These are phyloP conservation scores for Torymus aiolomorphi DNA, from an alignment of 2,888 invertebrate species.

Conservation along the genomic window DNA sequence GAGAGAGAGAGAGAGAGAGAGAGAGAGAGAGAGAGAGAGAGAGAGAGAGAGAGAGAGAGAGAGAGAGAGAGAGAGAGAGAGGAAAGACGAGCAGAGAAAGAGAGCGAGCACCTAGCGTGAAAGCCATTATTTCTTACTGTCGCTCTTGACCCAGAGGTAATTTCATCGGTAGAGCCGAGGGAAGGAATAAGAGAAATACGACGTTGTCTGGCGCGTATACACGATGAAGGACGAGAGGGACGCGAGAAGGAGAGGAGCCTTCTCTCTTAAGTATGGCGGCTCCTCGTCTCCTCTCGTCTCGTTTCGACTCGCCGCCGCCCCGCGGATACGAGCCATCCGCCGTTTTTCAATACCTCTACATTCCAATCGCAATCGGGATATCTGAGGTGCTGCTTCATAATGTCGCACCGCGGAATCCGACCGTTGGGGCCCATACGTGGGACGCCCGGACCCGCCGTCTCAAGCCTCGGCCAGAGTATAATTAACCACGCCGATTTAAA, in stretches of 20 bases:
- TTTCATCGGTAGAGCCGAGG: constrained; percentile 61
- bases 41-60: constrained; percentile 33
- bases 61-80: constrained; percentile 4
- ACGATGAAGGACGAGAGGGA: constrained; percentile 12
- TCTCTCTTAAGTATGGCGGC: not conserved
- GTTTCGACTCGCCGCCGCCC: not conserved
- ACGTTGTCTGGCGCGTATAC: no score
- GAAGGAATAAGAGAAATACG: not conserved
- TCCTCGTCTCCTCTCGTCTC: not conserved
- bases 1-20: not conserved
- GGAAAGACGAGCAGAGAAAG: not conserved
- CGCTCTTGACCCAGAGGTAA: constrained; percentile 61
- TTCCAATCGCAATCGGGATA: constrained; percentile 31
- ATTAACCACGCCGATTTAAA: constrained; percentile 40
- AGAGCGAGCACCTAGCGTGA: constrained; percentile 65
- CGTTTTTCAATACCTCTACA: constrained; percentile 21
- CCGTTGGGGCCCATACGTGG: not conserved
- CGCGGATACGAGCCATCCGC: not conserved
- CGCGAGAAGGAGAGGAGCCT: constrained; percentile 37
- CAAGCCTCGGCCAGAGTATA: not conserved
- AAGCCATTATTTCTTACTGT: constrained; percentile 70
- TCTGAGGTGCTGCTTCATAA: not conserved
- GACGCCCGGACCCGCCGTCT: no score
- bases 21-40: not conserved
- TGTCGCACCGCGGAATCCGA: constrained; percentile 16